A percentile compares a stretch with the other conserved stretches of the same genome.
Conservation (phyloP, 1,140 invertebrate species). For the Sitodiplosis mosellana region DNA sequence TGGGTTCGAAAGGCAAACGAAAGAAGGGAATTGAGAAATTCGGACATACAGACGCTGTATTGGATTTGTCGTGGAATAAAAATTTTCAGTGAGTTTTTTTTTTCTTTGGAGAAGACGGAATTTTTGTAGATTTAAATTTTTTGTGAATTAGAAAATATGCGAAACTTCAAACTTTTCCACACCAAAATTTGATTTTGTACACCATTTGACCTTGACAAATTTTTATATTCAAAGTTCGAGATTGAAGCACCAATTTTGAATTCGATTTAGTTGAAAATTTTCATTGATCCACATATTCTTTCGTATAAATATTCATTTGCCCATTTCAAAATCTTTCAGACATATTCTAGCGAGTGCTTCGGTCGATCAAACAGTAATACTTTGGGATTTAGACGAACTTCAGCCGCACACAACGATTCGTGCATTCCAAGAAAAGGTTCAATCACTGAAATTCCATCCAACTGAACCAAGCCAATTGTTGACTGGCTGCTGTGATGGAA, state of each 20-base stretch:
- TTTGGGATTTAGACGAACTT: slow-evolving; percentile 82
- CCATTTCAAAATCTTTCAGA: slow-evolving; percentile 29
- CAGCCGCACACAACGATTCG: slow-evolving; percentile 51
- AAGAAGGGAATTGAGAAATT: slow-evolving; percentile 42
- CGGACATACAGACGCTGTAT: slow-evolving; percentile 79
- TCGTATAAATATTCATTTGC: no score
- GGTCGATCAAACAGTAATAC: slow-evolving; percentile 67
- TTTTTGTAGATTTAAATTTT: no score
- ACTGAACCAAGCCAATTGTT: slow-evolving; percentile 66
- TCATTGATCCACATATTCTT: no score
- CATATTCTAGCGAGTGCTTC: slow-evolving; percentile 84
- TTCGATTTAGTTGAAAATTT: no score
- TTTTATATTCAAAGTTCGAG: no score
- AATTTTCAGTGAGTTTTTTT: slow-evolving; percentile 31
- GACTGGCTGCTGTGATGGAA: slow-evolving; percentile 49
- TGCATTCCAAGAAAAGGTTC: slow-evolving; percentile 65
- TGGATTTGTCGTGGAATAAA: slow-evolving; percentile 81
- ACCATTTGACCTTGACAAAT: no score
- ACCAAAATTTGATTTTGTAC: no score
- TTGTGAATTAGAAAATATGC: no score
- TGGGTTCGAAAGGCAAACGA: slow-evolving; percentile 61
- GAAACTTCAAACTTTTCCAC: no score
- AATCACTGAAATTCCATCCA: slow-evolving; percentile 76
- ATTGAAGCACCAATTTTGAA: no score
- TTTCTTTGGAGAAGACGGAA: no score